Base-by-base conservation (phyloP, 2,888 invertebrate genomes). In the Melinopterus prodromus region DNA sequence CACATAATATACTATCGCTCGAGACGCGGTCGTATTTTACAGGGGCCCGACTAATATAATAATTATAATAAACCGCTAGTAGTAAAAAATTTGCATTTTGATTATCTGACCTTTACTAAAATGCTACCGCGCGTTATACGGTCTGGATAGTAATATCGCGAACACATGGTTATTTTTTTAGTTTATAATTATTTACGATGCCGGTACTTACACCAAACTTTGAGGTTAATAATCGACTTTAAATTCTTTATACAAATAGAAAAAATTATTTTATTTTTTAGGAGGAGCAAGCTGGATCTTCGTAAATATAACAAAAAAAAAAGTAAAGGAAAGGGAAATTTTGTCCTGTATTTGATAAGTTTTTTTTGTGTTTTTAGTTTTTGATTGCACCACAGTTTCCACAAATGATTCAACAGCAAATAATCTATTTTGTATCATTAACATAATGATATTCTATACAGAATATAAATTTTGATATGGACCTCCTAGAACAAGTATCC, bases 121-220 rank as follows among this genome's bases (percentile, higher is more conserved):
- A 53, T 53, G 12, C 53, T 53, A 53, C 53, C 53, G 53, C 53
- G 53, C 53, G 83, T 80, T 84, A 81, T 84, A 83, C 83, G 83
- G 7, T 53, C 12, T 12, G 12, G 82, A 81, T 85, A 84, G 84
- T 80, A 80, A 86, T 85, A 86, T 87, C 85, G 85, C 86, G 85
- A 87, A 87, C 87, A 87, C 87, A 86, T 85, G 72, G 78, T 78
- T 78, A 75, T 70, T 53, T 76, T 53, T 53, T 53, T 53, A 53
- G 53, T 53, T 53, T 53, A 53, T 53, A 12, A 53, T 53, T 53
- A 53, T 53, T 53, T 53, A 53, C 9, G 53, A 53, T 53, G 53
- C 53, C 53, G 53, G 12, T 12, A 53, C 12, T 1, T 12, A 53
- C 53, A 53, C 53, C 5, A 53, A 53, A 53, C 5, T 7, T 53